phyloP scores from a whole-genome alignment of 1,140 invertebrate genomes.

The Sesamia nonagrioides region DNA sequence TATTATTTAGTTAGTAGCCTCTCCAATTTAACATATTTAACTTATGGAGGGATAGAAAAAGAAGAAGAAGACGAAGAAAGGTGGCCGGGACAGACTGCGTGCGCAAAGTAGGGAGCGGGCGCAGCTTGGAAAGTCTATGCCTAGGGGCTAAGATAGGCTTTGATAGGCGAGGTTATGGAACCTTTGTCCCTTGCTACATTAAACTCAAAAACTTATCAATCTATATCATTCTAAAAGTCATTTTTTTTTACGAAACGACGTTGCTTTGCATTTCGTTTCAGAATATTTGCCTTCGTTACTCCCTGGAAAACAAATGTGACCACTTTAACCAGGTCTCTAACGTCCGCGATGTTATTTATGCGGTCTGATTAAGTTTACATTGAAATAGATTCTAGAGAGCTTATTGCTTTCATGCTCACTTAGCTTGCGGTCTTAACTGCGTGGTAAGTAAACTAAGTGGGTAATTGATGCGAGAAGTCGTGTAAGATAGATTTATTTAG shows the following conservation, averaged over 20 bases:
- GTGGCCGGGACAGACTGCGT: too few species aligned
- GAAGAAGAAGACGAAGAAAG: too few species aligned
- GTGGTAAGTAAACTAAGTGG: background rate
- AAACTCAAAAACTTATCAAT: too few species aligned
- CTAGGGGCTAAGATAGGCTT: too few species aligned
- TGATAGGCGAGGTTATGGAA: too few species aligned
- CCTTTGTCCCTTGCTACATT: too few species aligned
- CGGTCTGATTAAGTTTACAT: constrained; percentile 19
- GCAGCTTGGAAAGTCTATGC: too few species aligned
- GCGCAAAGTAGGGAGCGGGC: too few species aligned
- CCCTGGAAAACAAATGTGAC: constrained; percentile 30
- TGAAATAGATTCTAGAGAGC: constrained; percentile 1
- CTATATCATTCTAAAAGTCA: background rate
- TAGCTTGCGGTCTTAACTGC: background rate
- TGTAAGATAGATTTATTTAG: background rate
- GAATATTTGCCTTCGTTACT: constrained; percentile 27
- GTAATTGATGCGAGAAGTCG: background rate
- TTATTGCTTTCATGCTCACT: constrained; percentile 14
- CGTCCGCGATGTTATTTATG: constrained; percentile 34
- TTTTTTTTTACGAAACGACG: background rate
- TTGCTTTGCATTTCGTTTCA: constrained; percentile 7
- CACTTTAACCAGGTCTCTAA: constrained; percentile 11
- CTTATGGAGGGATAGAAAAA: too few species aligned
- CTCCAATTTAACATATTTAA: too few species aligned
- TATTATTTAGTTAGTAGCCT: too few species aligned